Conservation (phyloP, 2,888 invertebrate genomes). For the Scotopteryx bipunctaria region DNA sequence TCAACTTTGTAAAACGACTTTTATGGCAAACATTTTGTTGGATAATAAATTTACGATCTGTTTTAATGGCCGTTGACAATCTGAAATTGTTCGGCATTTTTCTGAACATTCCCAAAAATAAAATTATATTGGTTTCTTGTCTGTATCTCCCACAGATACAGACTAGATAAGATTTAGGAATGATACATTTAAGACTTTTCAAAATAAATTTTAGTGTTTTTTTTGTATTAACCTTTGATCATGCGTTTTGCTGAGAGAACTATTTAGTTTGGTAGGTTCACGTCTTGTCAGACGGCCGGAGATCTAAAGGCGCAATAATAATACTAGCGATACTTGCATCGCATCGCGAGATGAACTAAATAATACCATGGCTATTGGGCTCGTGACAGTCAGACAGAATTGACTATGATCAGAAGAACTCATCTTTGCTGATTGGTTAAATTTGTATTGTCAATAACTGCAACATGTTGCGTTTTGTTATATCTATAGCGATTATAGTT, state of each 20-base stretch:
- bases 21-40: no score
- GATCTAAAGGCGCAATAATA: conserved; percentile 3
- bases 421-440: no score
- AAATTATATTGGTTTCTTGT: no score
- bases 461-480: conserved; percentile 20
- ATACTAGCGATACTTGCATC: conserved; percentile 11
- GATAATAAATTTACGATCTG: no score
- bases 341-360: conserved; percentile 22
- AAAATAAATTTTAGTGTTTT: background rate
- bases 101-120: no score
- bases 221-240: background rate
- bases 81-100: no score
- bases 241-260: background rate
- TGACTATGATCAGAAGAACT: background rate
- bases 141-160: no score
- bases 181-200: no score
- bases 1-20: no score
- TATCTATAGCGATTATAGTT: conserved; percentile 5
- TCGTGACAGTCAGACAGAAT: background rate
- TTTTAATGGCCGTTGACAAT: no score
- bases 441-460: conserved; percentile 1
- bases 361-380: conserved; percentile 24
- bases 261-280: background rate
- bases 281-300: background rate
- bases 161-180: no score